Percentiles rank a stretch among this genome's conserved stretches.
Evolutionary conservation across 2,797 vertebrate genomes (phyloP).

Genomic region (Mallotus villosus): DNA sequence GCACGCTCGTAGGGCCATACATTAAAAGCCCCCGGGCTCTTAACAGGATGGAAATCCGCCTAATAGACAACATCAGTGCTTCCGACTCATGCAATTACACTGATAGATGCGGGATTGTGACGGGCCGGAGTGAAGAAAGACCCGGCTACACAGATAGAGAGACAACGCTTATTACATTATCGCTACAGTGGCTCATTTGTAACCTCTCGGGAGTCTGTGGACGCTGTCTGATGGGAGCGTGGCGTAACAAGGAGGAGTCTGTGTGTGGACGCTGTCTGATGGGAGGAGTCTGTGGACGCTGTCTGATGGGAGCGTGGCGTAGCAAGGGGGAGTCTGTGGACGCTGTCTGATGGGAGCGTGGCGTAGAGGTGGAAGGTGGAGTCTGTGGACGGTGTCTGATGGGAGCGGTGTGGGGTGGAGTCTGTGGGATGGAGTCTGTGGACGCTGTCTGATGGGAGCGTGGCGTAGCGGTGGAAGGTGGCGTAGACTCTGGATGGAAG

Average conservation of each 20-base stretch:
- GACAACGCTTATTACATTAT: conserved; percentile 77
- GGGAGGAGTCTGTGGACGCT: conserved; percentile 45
- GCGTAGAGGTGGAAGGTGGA: no score
- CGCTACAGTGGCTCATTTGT: conserved; percentile 71
- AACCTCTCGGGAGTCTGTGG: conserved; percentile 52
- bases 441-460: conserved; percentile 53
- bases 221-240: conserved; percentile 55
- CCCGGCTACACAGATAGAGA: conserved; percentile 64
- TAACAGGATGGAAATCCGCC: conserved; percentile 76
- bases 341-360: conserved; percentile 56
- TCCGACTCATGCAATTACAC: conserved; percentile 78
- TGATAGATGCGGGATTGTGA: conserved; percentile 80
- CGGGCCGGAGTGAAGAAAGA: conserved; percentile 71
- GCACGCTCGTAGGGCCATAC: conserved; percentile 68
- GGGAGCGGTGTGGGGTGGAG: no score
- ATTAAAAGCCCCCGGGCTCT: conserved; percentile 78
- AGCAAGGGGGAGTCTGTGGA: conserved; percentile 43
- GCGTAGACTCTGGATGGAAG: conserved; percentile 13
- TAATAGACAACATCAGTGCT: conserved; percentile 82
- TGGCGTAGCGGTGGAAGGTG: conserved; percentile 38
- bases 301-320: no score
- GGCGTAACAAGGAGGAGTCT: conserved; percentile 43
- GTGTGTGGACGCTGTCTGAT: conserved; percentile 54
- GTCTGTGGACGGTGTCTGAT: conserved; percentile 50
- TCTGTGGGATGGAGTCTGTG: conserved; percentile 47